phyloP scores from a whole-genome alignment of 2,797 vertebrate genomes.

The Cyprinella venusta region DNA sequence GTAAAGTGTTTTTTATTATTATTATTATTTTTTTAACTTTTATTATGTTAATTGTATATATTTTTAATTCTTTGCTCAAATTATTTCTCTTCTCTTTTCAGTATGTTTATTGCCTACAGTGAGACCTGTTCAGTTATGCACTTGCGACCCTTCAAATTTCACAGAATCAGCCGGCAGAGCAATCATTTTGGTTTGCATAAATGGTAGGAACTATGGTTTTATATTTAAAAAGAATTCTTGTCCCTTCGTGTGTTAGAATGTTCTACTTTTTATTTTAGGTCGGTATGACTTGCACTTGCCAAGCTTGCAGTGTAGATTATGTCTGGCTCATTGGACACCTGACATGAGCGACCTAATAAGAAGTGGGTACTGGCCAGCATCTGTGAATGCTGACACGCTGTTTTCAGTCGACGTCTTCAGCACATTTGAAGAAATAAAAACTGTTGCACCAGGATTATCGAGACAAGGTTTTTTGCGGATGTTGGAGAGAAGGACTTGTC shows the following conservation, averaged over 20 bases:
- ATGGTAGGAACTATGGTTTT: neutral
- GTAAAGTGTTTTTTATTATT: neutral
- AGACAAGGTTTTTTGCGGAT: conserved; percentile 25
- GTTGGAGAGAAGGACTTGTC: conserved; percentile 19
- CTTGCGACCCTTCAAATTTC: conserved; percentile 13
- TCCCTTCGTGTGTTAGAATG: neutral
- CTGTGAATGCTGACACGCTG: conserved; percentile 24
- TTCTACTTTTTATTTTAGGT: neutral
- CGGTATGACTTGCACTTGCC: neutral
- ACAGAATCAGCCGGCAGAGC: conserved; percentile 20
- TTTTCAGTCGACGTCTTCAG: conserved; percentile 14
- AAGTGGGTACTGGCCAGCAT: conserved; percentile 12
- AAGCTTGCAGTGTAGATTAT: neutral
- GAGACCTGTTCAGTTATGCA: conserved; percentile 3
- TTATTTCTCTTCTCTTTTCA: neutral
- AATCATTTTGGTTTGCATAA: conserved; percentile 34
- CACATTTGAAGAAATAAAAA: conserved; percentile 22
- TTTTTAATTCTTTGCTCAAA: neutral
- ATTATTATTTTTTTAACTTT: neutral
- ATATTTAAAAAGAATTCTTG: too few species aligned
- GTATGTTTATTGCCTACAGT: conserved; percentile 8
- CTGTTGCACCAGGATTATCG: neutral
- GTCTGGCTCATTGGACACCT: conserved; percentile 10
- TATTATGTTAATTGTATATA: neutral
- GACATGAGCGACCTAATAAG: conserved; percentile 15